Conservation (phyloP, 64 coral and sea anemone species). For the Pachyseris speciosa region DNA sequence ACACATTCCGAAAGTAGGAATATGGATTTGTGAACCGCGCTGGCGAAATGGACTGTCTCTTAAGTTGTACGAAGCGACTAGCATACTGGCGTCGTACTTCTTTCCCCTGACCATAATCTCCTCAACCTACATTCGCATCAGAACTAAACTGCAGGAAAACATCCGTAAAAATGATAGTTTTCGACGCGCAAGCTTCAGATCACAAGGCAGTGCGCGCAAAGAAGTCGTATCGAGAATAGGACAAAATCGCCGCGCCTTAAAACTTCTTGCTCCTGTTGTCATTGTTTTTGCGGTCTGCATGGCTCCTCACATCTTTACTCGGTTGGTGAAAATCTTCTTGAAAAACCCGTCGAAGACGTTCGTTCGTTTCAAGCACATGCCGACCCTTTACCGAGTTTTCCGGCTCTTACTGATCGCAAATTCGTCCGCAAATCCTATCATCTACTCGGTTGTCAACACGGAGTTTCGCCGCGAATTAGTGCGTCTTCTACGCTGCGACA, state of each 20-base stretch:
- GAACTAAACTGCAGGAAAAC: conserved; percentile 34
- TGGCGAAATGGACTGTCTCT: conserved; percentile 35
- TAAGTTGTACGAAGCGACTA: conserved; percentile 27
- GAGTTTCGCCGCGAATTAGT: conserved; percentile 75
- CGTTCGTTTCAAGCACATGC: neutral
- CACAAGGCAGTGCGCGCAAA: neutral
- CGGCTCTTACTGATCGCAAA: conserved; percentile 35
- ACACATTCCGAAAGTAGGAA: neutral
- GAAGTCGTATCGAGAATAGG: neutral
- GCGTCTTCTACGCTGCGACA: conserved; percentile 24
- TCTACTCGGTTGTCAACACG: conserved; percentile 70
- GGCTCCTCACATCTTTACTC: conserved; percentile 8
- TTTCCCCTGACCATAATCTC: conserved; percentile 58
- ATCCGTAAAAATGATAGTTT: conserved; percentile 45
- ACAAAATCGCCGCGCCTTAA: conserved; percentile 67
- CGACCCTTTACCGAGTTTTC: neutral
- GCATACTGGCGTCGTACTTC: conserved; percentile 34
- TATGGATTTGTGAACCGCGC: neutral
- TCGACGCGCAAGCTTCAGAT: neutral
- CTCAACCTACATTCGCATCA: conserved; percentile 67
- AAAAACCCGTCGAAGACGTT: neutral
- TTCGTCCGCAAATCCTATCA: conserved; percentile 63
- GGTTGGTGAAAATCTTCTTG: neutral
- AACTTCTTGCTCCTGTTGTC: conserved; percentile 67
- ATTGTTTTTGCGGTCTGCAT: conserved; percentile 68